A percentile compares a stretch with the other conserved stretches of the same genome.
phyloP scores from a whole-genome alignment of 2,888 invertebrate genomes.

The Meghimatium bilineatum region DNA sequence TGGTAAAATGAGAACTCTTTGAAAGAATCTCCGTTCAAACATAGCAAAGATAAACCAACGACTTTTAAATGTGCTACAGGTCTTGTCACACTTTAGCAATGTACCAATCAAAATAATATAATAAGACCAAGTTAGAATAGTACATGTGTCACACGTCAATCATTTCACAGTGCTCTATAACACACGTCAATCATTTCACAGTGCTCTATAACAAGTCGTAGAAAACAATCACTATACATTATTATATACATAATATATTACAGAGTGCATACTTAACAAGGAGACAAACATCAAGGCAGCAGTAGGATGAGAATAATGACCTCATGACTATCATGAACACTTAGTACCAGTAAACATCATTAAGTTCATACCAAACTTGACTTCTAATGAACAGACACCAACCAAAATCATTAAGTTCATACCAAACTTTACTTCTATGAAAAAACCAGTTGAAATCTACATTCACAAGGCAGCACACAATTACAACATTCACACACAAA shows the following conservation, averaged over 20 bases:
- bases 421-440: conserved; percentile 9
- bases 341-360: not conserved
- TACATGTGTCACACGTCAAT: not conserved
- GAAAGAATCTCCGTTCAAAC: not conserved
- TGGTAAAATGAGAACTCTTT: not conserved
- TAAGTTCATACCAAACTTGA: conserved; percentile 25
- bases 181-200: not conserved
- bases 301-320: not conserved
- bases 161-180: not conserved
- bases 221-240: not conserved
- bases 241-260: conserved; percentile 21
- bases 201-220: not conserved
- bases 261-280: not conserved
- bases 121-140: not conserved
- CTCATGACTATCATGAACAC: not conserved
- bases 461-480: not conserved
- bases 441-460: conserved; percentile 7
- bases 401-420: conserved; percentile 19
- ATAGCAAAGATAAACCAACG: not conserved
- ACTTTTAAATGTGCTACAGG: not conserved
- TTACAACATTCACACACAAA: not conserved
- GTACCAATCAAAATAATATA: not conserved
- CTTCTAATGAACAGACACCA: not conserved
- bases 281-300: conserved; percentile 9
- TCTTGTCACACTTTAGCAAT: not conserved